Conservation (phyloP, 2,888 invertebrate species). For the Polyommatus iphigenia region DNA sequence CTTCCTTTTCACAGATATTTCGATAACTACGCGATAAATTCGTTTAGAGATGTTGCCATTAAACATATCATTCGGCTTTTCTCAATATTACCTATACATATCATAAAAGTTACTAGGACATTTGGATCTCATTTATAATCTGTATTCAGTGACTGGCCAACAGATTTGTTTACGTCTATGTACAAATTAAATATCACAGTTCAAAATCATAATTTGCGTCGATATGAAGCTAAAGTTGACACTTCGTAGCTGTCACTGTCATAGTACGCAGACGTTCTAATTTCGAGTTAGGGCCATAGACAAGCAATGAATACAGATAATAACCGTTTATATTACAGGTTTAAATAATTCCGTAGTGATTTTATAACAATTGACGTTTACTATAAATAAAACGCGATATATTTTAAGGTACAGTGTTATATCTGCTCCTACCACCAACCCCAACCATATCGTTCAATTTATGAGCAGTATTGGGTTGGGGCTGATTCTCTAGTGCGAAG, state of each 20-base stretch:
- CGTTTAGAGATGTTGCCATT: conserved; percentile 76
- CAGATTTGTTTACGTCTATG: conserved; percentile 27
- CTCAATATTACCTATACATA: conserved; percentile 59
- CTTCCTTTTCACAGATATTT: conserved; percentile 39
- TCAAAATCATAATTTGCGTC: conserved; percentile 15
- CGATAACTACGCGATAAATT: conserved; percentile 69
- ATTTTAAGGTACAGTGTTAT: conserved; percentile 37
- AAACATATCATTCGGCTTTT: conserved; percentile 78
- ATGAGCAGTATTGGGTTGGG: too few species aligned
- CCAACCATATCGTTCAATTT: too few species aligned
- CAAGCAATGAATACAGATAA: conserved; percentile 45
- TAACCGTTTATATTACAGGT: not conserved
- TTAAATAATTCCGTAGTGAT: conserved; percentile 34
- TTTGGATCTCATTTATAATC: conserved; percentile 39
- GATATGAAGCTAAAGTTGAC: not conserved
- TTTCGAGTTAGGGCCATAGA: conserved; percentile 34
- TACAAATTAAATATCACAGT: conserved; percentile 24
- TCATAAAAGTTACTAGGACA: conserved; percentile 46
- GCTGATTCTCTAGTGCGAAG: too few species aligned
- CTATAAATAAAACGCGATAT: conserved; percentile 40
- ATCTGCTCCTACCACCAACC: too few species aligned
- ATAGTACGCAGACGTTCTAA: conserved; percentile 12
- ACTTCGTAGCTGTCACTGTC: not conserved
- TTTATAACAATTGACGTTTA: conserved; percentile 48
- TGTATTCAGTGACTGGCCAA: conserved; percentile 43